Base-by-base conservation (phyloP, 2,113 vertebrate species). In the Candoia aspera region DNA sequence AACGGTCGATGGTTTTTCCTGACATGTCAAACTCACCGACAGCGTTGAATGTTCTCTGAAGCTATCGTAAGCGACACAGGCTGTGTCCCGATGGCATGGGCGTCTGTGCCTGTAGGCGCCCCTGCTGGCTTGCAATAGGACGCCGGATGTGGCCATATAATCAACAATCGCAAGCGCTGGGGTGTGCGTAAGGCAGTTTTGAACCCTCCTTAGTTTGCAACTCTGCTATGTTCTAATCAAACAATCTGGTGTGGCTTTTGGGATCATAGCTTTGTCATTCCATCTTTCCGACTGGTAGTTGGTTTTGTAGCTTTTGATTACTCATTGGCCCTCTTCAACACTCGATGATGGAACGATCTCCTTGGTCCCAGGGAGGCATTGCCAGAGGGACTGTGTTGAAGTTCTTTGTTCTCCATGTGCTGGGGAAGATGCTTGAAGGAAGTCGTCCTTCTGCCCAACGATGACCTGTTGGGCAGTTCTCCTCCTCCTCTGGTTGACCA, bases 1-100 rank as follows among this genome's bases (percentile, higher is more conserved):
- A 99, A 99, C 99, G 99, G 98, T 99, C 98, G 98, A 99, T 99
- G 99, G 99, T 99, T 99, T 99, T 96, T 97, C 96, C 96, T 96
- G 96, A 79, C 96, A 97, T 97, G 97, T 95, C 97, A 99, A 99
- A 99, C 98, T 99, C 98, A 99, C 98, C 98, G 98, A 99, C 98
- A 99, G 98, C 98, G 98, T 99, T 99, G 98, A 99, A 99, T 99
- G 98, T 99, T 99, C 98, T 91, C 98, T 97, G 97, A 97, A 98
- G 97, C 97, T 97, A 98, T 98, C 98, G 73, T 79, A 42, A 79
- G 73, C 33, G 0, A 1, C 33, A 9, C 2, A 1, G 33, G 6
- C 15, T 8, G 6, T 9, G 2, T 79, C 37, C 68, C 6, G 15
- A 0, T 0, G 15, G n/a, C 68, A 15, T 8, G n/a, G 68, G 6